Evolutionary conservation across 2,113 vertebrate species (phyloP), one percentile per base, ranked within the genome.

Genomic region (Myiopsitta monachus): DNA sequence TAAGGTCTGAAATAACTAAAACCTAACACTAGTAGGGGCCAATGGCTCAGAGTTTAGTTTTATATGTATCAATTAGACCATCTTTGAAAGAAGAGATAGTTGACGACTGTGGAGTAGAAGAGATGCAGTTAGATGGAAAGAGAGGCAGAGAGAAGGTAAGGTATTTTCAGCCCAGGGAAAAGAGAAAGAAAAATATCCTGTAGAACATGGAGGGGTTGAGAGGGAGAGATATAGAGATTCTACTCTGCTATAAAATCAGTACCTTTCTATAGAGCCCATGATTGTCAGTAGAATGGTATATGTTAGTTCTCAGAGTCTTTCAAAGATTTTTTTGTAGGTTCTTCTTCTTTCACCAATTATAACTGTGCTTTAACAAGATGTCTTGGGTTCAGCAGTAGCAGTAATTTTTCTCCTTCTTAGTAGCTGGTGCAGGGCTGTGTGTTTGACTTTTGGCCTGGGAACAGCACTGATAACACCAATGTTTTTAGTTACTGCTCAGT

Each of bases 41-140:
- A 86, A 83, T 77, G 72, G 41, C 79, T 96, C 82, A 77, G 70
- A 80, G 79, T 92, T 95, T 83, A 90, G 90, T 82, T 84, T 79
- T 67, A 54, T 51, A 26, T 1, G 7, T 92, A 97, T 80, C 90
- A 95, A 92, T 95, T 93, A 93, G 83, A 83, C 12, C 38, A 80
- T 41, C 62, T 85, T 86, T 80, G 90, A 90, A 88, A 91, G 78
- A 79, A 88, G 64, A 79, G 28, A n/a, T 38, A 70, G 78, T 41
- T 73, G 62, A 82, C 77, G 75, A 69, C 83, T 51, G 28, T 39
- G 44, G 63, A 83, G n/a, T 62, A 80, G n/a, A 77, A 38, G 19
- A 66, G 7, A 68, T 73, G 70, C 73, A 94, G 94, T 97, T 90
- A 93, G 78, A 62, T 51, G 18, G 44, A 76, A 82, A 70, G 47